Evolutionary conservation across 2,797 vertebrate genomes (phyloP).

Genomic region (Falco novaeseelandiae): DNA sequence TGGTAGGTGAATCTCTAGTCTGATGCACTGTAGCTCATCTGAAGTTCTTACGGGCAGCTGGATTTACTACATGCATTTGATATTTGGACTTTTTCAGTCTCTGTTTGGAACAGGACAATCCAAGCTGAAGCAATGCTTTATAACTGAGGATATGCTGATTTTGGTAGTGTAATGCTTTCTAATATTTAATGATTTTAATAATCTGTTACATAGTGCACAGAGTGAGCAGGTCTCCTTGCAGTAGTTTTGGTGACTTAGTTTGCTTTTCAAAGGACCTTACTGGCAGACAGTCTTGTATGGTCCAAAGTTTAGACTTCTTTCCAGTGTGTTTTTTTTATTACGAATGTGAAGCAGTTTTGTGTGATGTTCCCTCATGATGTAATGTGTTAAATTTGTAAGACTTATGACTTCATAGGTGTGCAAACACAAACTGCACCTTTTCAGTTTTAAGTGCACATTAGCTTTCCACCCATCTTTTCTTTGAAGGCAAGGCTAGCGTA

Average conservation of each 20-base stretch:
- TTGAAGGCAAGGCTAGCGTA: background rate
- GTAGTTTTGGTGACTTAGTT: background rate
- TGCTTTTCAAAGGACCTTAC: background rate
- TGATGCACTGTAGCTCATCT: background rate
- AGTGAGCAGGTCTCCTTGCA: background rate
- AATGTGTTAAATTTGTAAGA: background rate
- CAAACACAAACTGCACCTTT: background rate
- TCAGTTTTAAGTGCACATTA: background rate
- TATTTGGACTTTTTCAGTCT: background rate
- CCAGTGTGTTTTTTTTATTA: background rate
- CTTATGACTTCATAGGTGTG: rapidly evolving
- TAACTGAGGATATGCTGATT: background rate
- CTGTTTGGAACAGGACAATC: background rate
- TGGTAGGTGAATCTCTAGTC: background rate
- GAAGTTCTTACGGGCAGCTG: background rate
- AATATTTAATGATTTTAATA: background rate
- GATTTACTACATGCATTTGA: rapidly evolving
- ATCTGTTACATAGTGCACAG: rapidly evolving
- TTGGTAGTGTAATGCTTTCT: background rate
- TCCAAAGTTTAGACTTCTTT: background rate
- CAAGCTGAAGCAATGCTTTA: background rate
- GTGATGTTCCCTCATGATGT: background rate
- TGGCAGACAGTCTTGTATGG: background rate
- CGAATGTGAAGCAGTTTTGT: background rate
- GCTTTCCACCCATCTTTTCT: background rate